A percentile compares a stretch with the other conserved stretches of the same genome.
phyloP scores from a whole-genome alignment of 1,140 invertebrate species.

The Chelonus insularis region DNA sequence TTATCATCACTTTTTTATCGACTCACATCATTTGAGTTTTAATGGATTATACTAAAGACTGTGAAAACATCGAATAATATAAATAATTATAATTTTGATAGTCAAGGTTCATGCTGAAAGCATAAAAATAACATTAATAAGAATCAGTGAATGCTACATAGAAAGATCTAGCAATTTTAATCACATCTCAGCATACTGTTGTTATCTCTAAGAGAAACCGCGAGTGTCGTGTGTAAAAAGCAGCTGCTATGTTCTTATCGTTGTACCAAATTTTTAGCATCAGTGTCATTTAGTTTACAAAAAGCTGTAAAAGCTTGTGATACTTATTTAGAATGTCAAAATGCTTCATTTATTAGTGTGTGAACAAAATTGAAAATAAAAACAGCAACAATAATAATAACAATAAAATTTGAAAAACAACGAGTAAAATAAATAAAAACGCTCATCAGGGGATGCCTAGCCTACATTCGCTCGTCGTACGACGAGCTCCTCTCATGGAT shows the following conservation, averaged over 20 bases:
- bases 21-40: too few relatives aligned
- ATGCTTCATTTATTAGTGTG: background rate
- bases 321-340: background rate
- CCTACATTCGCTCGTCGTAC: constrained; percentile 59
- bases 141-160: background rate
- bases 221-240: background rate
- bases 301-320: too few relatives aligned
- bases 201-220: constrained; percentile 5
- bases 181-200: background rate
- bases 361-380: background rate
- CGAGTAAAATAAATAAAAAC: constrained; percentile 32
- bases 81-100: too few relatives aligned
- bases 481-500: constrained; percentile 58
- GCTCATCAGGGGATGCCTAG: constrained; percentile 57
- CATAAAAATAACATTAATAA: too few relatives aligned
- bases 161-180: constrained; percentile 9
- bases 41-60: too few relatives aligned
- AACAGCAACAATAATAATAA: too few relatives aligned
- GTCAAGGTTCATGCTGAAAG: too few relatives aligned
- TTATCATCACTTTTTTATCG: background rate
- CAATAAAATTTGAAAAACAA: too few relatives aligned
- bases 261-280: background rate
- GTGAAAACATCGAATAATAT: too few relatives aligned
- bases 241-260: background rate
- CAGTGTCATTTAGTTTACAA: background rate